A percentile compares a stretch with the other conserved stretches of the same genome.
These are phyloP conservation scores for Variabilichromis moorii DNA, from an alignment of 2,113 vertebrate genomes.

Conservation along the genomic window DNA sequence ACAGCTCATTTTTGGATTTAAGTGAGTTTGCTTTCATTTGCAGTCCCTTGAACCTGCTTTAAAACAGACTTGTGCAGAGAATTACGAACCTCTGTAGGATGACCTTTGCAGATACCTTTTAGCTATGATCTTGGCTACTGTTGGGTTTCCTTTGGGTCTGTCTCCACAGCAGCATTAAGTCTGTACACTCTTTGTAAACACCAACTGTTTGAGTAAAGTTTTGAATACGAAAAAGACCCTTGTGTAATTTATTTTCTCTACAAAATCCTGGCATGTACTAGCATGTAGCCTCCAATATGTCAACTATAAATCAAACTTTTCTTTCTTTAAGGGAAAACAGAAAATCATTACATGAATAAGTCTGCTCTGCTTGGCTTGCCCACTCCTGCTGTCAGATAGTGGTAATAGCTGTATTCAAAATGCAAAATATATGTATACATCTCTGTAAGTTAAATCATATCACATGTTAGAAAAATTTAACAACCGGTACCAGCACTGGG, in stretches of 20 bases:
- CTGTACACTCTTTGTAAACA: constrained; percentile 26
- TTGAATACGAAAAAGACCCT: background rate
- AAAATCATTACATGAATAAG: background rate
- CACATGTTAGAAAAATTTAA: background rate
- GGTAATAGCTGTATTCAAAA: background rate
- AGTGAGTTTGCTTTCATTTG: background rate
- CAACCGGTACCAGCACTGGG: background rate
- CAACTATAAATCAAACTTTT: background rate
- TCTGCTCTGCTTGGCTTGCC: background rate
- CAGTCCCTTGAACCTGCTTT: background rate
- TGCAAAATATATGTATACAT: background rate
- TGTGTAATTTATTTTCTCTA: background rate
- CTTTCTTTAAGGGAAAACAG: background rate
- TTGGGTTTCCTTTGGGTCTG: background rate
- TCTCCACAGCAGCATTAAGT: background rate
- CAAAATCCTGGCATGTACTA: background rate
- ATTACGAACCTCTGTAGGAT: background rate
- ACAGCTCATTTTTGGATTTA: background rate
- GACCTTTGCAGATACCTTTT: background rate
- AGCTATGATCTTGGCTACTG: background rate
- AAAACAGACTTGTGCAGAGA: background rate
- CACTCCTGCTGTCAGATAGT: background rate
- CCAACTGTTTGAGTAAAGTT: constrained; percentile 42
- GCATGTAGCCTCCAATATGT: background rate
- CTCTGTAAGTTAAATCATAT: background rate